Conservation (phyloP, 2,797 vertebrate species). For the Huso huso region DNA sequence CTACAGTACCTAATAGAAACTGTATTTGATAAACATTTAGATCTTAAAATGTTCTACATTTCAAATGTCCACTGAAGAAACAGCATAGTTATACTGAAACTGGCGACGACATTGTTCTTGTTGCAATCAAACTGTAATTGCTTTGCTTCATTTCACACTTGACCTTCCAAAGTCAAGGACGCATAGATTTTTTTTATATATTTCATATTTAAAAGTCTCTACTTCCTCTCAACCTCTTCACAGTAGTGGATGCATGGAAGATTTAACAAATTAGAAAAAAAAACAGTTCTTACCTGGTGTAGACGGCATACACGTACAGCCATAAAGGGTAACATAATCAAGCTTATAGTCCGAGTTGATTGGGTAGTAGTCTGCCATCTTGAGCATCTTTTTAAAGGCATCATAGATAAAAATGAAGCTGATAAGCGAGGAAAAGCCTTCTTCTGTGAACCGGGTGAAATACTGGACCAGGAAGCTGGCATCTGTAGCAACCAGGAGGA, state of each 20-base stretch:
- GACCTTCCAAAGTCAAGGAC: no score
- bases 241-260: neutral
- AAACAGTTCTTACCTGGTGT: constrained; percentile 59
- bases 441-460: constrained; percentile 96
- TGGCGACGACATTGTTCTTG: no score
- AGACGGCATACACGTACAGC: constrained; percentile 78
- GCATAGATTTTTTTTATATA: no score
- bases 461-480: constrained; percentile 96
- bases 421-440: constrained; percentile 95
- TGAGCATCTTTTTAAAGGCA: constrained; percentile 97
- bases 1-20: no score
- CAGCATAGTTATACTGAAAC: no score
- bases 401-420: constrained; percentile 99
- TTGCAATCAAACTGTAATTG: no score
- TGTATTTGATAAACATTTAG: no score
- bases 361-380: constrained; percentile 82
- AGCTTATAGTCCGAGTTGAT: constrained; percentile 75
- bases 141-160: no score
- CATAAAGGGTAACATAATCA: constrained; percentile 74
- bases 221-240: no score
- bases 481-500: constrained; percentile 84
- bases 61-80: no score
- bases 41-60: no score
- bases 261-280: neutral
- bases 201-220: no score